A percentile compares a stretch with the other conserved stretches of the same genome.
Evolutionary conservation across 2,113 vertebrate species (phyloP).

Genomic region (Hippocampus mohnikei): DNA sequence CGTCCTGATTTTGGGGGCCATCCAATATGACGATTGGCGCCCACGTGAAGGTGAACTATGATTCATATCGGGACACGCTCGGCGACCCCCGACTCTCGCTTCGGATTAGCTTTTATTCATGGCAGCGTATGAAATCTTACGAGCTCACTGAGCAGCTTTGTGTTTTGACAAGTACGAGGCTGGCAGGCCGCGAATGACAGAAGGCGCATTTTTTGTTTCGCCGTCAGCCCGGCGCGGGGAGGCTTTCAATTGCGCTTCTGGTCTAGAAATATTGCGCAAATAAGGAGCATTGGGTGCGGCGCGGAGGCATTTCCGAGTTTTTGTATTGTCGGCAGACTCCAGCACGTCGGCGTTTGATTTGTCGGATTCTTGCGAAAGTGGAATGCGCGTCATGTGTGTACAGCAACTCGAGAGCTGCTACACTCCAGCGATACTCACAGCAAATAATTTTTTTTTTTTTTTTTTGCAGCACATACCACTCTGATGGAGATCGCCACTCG

Average conservation of each 20-base stretch:
- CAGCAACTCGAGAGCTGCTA: slow-evolving; percentile 4
- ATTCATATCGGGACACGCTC: background rate
- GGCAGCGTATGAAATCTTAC: slow-evolving; percentile 12
- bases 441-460: too few species aligned
- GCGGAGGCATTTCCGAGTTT: background rate
- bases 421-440: slow-evolving; percentile 1
- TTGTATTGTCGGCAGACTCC: background rate
- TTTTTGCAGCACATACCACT: slow-evolving; percentile 12
- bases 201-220: slow-evolving; percentile 11
- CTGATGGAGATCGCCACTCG: slow-evolving; percentile 33
- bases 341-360: background rate
- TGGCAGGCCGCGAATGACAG: slow-evolving; percentile 12
- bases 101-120: slow-evolving; percentile 3
- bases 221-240: background rate
- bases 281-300: background rate
- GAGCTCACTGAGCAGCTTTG: slow-evolving; percentile 35
- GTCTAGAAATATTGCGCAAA: slow-evolving; percentile 2
- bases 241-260: background rate
- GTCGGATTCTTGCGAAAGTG: background rate
- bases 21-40: background rate
- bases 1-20: background rate
- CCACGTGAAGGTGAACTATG: background rate
- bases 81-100: slow-evolving; percentile 7
- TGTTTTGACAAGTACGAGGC: slow-evolving; percentile 35
- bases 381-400: background rate